Conservation (phyloP, 2,113 vertebrate species). For the Austrofundulus limnaeus region DNA sequence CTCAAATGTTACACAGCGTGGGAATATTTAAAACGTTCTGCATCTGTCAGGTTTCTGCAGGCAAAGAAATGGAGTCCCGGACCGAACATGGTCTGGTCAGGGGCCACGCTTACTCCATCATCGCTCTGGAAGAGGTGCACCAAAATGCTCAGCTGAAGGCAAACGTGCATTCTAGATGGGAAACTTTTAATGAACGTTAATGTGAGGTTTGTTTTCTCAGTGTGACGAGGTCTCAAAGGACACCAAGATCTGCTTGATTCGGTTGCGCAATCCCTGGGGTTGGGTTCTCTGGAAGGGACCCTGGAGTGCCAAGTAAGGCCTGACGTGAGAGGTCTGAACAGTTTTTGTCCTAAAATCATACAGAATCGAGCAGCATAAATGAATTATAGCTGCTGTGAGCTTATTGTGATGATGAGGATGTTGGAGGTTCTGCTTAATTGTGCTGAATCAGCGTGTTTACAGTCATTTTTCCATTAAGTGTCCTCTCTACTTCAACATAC, state of each 20-base stretch:
- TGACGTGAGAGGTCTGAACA: neutral
- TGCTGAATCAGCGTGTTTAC: too few species aligned
- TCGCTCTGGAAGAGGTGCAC: constrained; percentile 89
- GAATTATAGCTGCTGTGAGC: neutral
- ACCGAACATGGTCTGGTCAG: constrained; percentile 87
- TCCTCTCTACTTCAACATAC: too few species aligned
- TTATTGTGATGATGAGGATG: neutral
- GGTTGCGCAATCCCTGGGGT: constrained; percentile 96
- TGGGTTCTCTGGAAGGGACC: constrained; percentile 91
- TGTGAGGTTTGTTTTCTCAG: constrained; percentile 40
- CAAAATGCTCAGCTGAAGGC: neutral
- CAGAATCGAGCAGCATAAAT: too few species aligned
- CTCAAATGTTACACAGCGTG: neutral
- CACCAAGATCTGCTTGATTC: constrained; percentile 83
- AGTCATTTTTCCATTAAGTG: too few species aligned
- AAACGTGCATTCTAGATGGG: neutral
- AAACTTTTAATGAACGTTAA: neutral
- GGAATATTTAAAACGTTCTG: neutral
- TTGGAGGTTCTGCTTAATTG: neutral
- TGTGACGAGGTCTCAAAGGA: constrained; percentile 69
- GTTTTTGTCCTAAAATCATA: neutral
- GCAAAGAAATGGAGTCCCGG: constrained; percentile 83
- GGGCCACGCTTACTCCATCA: constrained; percentile 96
- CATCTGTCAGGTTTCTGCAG: constrained; percentile 80
- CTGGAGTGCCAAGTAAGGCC: constrained; percentile 86